Base-by-base conservation (phyloP, 2,888 invertebrate genomes). In the Apotomis capreana region DNA sequence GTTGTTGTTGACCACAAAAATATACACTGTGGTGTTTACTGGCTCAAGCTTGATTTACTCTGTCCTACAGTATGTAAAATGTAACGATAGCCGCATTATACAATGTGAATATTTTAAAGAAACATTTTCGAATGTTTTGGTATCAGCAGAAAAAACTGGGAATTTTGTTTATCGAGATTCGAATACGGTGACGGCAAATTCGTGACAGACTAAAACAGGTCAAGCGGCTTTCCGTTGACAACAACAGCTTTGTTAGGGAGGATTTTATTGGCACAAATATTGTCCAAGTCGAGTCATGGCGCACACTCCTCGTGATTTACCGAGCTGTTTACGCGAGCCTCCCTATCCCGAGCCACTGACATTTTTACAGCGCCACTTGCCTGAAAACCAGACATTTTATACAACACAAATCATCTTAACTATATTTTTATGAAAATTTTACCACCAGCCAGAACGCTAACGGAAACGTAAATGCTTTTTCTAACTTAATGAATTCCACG, bases 201-300 rank as follows among this genome's bases (percentile, higher is more conserved):
- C 84, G 79, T 83, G 85, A 88, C 85, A 84, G 84, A 86, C 85
- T 87, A 86, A 89, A 91, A 87, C 87, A 88, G 89, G 88, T 89
- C 89, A 88, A 86, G 81, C 85, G 87, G 89, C 87, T 88, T 87
- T 87, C 81, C 84, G 86, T 85, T 90, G 90, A 91, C 90, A 91
- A 90, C 90, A 91, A 91, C 89, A 91, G 89, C 89, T 90, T 91
- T 91, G 90, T 90, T 87, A 88, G 87, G 85, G 87, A 87, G 83
- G 85, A 89, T 91, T 91, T 90, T 92, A 92, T 92, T 92, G 91
- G 89, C 90, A 90, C 89, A 92, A 91, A 92, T 91, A 91, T 90
- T 90, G 90, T 89, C 87, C 87, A 89, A 89, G 89, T 88, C 85
- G 87, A 87, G 87, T 85, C 86, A 87, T 82, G 87, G 87, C 86